phyloP scores from a whole-genome alignment of 2,797 vertebrate species.

The Triplophysa yarkandensis region DNA sequence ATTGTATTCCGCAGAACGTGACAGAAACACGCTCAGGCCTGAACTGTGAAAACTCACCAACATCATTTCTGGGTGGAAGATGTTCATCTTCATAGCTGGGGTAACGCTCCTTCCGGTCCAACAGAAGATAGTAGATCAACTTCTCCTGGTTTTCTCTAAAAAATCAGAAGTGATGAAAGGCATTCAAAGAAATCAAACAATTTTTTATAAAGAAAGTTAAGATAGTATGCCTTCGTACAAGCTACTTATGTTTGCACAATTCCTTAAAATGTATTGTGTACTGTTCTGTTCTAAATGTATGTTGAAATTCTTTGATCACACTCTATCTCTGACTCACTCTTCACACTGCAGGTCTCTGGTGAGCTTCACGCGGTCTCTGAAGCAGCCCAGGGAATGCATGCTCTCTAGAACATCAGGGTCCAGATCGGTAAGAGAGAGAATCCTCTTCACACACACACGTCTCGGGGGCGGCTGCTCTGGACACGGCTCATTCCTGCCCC shows the following conservation, averaged over 20 bases:
- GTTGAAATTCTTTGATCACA: neutral
- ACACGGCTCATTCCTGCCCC: conserved; percentile 87
- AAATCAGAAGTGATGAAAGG: neutral
- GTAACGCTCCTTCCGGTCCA: conserved; percentile 91
- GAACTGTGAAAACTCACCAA: conserved; percentile 63
- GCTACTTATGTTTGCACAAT: neutral
- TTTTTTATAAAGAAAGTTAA: neutral
- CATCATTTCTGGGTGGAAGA: conserved; percentile 85
- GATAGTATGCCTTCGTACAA: neutral
- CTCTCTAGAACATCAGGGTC: conserved; percentile 91
- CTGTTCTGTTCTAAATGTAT: neutral
- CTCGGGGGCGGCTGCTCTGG: conserved; percentile 86
- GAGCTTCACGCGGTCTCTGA: conserved; percentile 86
- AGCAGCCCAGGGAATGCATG: conserved; percentile 92
- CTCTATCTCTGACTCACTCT: conserved; percentile 76
- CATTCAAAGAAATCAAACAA: neutral
- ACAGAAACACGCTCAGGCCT: neutral
- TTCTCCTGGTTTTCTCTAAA: conserved; percentile 92
- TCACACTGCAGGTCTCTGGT: conserved; percentile 88
- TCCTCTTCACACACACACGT: conserved; percentile 83
- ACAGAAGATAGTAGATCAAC: conserved; percentile 92
- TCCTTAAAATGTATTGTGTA: neutral
- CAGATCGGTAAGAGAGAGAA: conserved; percentile 84
- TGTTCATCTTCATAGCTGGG: conserved; percentile 92
- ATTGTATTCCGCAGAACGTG: neutral